Evolutionary conservation across 2,113 vertebrate species (phyloP), one percentile per base, ranked within the genome.

Genomic region (Hymenochirus boettgeri): DNA sequence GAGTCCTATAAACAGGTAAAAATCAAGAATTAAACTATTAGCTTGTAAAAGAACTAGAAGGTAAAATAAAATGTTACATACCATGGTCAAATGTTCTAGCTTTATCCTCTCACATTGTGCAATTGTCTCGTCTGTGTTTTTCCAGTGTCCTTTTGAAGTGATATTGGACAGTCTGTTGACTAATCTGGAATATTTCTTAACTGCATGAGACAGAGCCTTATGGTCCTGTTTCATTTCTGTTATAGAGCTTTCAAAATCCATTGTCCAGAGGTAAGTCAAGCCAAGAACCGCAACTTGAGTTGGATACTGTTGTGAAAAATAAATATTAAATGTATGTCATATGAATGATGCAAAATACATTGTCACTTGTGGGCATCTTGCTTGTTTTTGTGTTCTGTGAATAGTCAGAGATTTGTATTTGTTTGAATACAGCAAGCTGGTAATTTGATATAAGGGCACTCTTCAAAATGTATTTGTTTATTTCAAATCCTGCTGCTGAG

Each of bases 51-150:
- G n/a, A n/a, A 31, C 4, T 11, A 11, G 33, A 12, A 35, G 33
- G 33, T 35, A 35, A 35, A n/a, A n/a, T n/a, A n/a, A n/a, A n/a
- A n/a, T 9, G 33, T 39, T 15, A 27, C 15, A 60, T 71, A 65
- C 70, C 70, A 65, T 65, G 2, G 60, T 54, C 2, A 71, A 31
- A 54, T 71, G 65, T 65, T 71, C 70, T 25, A 71, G 46, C 35
- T 71, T 71, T 8, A 65, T 24, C 39, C 29, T 65, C 50, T 71
- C 55, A 7, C 56, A 53, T n/a, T 42, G 37, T 24, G 70, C 53
- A 17, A 71, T 25, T 29, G 46, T 10, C 17, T 71, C 55, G 6
- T 71, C 62, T 23, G 26, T 59, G 31, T 65, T 57, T 29, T 60
- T 65, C 70, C 70, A 65, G 55, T 57, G 35, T 5, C 62, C 62